Evolutionary conservation across 2,113 vertebrate species (phyloP), one percentile per base, ranked within the genome.

Genomic region (Myrmecophaga tridactyla): DNA sequence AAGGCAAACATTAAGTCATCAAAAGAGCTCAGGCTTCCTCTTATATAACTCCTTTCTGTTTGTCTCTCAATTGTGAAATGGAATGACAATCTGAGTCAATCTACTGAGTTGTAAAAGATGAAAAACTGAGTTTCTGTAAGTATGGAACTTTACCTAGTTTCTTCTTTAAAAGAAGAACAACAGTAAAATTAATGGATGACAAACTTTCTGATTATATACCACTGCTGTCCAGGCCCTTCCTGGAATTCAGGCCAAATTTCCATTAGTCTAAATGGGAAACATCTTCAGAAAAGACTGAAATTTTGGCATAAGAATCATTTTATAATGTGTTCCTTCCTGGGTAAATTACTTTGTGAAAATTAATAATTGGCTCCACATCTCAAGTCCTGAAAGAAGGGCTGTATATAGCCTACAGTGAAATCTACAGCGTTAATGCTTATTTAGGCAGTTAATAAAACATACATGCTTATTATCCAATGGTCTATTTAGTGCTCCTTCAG

Each of bases 211-310:
- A 81, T 96, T 93, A 92, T 85, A 87, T 36, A 92, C 41, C 15
- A 18, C 81, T 85, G 92, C 92, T 90, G 70, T 91, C 82, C 85
- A 27, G 75, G 69, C 85, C 85, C 72, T 95, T 95, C 91, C 84
- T 90, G 85, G 77, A 90, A 85, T 41, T 72, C 62, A 12, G 81
- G 85, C 81, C 96, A 96, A 96, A 88, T 88, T 90, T 93, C 95
- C 96, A 94, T 94, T 92, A 95, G 85, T 65, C 72, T 92, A 94
- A 96, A 96, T 93, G 87, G 89, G 70, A 96, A 94, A 94, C 89
- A 94, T 94, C 94, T 96, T 93, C 80, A 56, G 94, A 89, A 86
- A 92, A 96, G 81, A 53, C 81, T 90, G 63, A 89, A 65, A 89
- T 94, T 77, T 95, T 96, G 96, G 95, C 90, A 62, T 63, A 65